Evolutionary conservation across 2,888 invertebrate species (phyloP), one percentile per base, ranked within the genome.

Genomic region (Melikaiella ostensackeni): DNA sequence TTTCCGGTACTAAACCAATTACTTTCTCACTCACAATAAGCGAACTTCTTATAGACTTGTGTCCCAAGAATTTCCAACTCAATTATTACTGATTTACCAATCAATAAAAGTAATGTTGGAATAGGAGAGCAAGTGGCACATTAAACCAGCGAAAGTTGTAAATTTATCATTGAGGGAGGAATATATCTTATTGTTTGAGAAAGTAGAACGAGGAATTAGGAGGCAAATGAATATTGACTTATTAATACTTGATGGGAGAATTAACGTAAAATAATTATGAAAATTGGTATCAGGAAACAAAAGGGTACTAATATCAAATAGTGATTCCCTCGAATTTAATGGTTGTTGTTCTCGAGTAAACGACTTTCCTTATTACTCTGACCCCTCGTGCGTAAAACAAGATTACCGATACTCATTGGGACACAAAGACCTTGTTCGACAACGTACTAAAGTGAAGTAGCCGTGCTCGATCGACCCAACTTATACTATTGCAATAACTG

Each of bases 401-500:
- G 84, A 86, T 87, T 85, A 87, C 84, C 83, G 84, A 84, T 81
- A 82, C 80, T 85, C 82, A 84, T 78, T 82, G 84, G 83, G 62
- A 77, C 77, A 83, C 82, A 80, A 84, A 83, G 79, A 78, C 73
- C 74, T 57, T 64, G 79, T 77, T 80, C 78, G 75, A 76, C 76
- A 74, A 78, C 79, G 50, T 46, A 70, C 70, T 70, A 70, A 50
- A 70, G 27, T 42, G 42, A 24, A 64, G 42, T 64, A 16, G 46
- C 46, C 27, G 19, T 66, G 42, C 16, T 24, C 66, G 27, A 66
- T 66, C 46, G 66, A 42, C 19, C 42, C 42, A 66, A 42, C 42
- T 64, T 64, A 42, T 64, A 64, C 42, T 66, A 9, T 46, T 66
- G 13, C 8, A 42, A 66, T 66, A 66, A 66, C 66, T 42, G 38